Evolutionary conservation across 2,113 vertebrate species (phyloP), one percentile per base, ranked within the genome.

Genomic region (Phalacrocorax aristotelis): DNA sequence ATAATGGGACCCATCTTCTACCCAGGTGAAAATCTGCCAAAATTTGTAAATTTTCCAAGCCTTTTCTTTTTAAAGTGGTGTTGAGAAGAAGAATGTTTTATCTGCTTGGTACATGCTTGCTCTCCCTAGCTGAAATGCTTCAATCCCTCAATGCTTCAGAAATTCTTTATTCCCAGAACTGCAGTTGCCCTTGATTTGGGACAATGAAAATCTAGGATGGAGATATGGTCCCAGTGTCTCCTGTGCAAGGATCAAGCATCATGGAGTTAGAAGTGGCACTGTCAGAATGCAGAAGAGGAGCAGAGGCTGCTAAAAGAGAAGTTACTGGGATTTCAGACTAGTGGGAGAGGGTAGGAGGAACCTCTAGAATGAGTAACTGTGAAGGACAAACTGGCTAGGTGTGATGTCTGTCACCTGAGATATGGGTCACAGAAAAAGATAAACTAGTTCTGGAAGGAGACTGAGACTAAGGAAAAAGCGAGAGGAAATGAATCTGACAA

Each of bases 381-480:
- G 40, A 19, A 64, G 30, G 22, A 76, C 18, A 32, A 52, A 72
- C 9, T 0, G 0, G 36, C 49, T 12, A 36, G 42, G 10, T 2
- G 1, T 46, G 48, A 62, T 34, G 57, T 51, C 55, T 82, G 55
- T 25, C 40, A 51, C 15, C 23, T 71, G 20, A 58, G 30, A 87
- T 58, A 34, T 6, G 21, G 44, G 21, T 25, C 46, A 62, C 55
- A 80, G 57, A 46, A 95, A 85, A 70, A 74, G 36, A 68, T 25
- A 36, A 49, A 68, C 20, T 71, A 11, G 40, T 68, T 68, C 74
- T 71, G 18, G 15, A 85, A 84, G 46, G 42, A 84, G n/a, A 76
- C 11, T n/a, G 34, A 90, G 54, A 78, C 74, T 54, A 66, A 78
- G 2, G 17, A 66, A 84, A 93, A 81, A 66, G 2, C 3, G 18